Evolutionary conservation across 2,113 vertebrate species (phyloP).

Genomic region (Sinocyclocheilus anshuiensis): DNA sequence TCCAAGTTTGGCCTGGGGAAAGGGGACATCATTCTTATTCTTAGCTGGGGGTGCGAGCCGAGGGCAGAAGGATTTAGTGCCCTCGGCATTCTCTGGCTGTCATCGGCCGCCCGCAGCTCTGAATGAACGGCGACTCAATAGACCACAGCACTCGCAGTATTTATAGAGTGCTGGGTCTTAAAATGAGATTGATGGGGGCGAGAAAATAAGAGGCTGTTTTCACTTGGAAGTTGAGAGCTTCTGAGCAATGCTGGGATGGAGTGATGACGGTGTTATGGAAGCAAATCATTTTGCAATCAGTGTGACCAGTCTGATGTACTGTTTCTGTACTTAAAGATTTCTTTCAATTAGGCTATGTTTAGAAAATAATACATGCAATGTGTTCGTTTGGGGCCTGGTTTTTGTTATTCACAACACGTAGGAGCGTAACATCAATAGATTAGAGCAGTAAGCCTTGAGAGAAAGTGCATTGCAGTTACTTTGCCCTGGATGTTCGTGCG

Average conservation of each 20-base stretch:
- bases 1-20: constrained; percentile 60
- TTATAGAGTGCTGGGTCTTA: constrained; percentile 49
- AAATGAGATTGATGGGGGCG: constrained; percentile 40
- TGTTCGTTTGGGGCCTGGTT: not conserved
- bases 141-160: constrained; percentile 39
- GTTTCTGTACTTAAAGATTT: not conserved
- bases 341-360: not conserved
- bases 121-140: constrained; percentile 16
- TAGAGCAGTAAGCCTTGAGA: not conserved
- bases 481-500: not conserved
- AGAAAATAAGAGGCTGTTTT: constrained; percentile 29
- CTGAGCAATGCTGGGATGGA: not conserved
- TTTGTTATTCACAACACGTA: not conserved
- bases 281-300: not conserved
- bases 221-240: constrained; percentile 13
- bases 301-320: not conserved
- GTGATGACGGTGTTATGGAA: not conserved
- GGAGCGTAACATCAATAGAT: not conserved
- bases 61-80: constrained; percentile 35
- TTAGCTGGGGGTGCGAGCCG: constrained; percentile 48
- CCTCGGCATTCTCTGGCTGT: constrained; percentile 47
- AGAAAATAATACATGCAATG: not conserved
- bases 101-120: constrained; percentile 58
- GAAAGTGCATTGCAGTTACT: not conserved
- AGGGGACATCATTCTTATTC: constrained; percentile 64